phyloP scores from a whole-genome alignment of 2,888 invertebrate species.

The Hyposoter didymator region DNA sequence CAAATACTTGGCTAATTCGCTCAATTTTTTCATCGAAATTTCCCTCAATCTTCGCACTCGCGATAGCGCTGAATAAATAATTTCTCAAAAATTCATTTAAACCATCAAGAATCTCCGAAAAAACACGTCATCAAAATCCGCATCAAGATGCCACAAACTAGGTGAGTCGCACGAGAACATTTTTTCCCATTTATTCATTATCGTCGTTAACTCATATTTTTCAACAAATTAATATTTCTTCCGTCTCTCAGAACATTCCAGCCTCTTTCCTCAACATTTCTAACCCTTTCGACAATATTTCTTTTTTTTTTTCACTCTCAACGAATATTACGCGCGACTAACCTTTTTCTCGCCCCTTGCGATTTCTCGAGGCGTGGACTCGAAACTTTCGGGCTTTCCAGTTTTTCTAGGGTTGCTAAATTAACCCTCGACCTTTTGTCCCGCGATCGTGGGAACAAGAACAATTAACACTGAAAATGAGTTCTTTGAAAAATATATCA shows the following conservation, averaged over 20 bases:
- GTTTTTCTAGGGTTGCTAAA: not conserved
- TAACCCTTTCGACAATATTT: not conserved
- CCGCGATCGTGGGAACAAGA: not conserved
- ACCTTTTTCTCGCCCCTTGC: constrained; percentile 53
- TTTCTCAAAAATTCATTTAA: constrained; percentile 52
- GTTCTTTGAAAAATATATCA: not conserved
- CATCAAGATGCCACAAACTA: constrained; percentile 82
- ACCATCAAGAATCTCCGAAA: constrained; percentile 34
- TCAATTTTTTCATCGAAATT: not conserved
- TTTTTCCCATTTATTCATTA: constrained; percentile 34
- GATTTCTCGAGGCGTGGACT: constrained; percentile 41
- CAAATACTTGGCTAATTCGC: not conserved
- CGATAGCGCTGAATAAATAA: not conserved
- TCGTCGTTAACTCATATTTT: constrained; percentile 10
- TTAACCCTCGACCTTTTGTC: not conserved
- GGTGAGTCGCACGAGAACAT: constrained; percentile 76
- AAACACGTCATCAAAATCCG: constrained; percentile 75
- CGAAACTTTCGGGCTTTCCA: constrained; percentile 24
- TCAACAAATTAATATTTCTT: not conserved
- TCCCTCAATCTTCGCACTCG: not conserved
- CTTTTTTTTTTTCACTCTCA: constrained; percentile 35
- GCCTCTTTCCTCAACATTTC: not conserved
- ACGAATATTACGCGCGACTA: constrained; percentile 42
- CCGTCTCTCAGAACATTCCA: not conserved
- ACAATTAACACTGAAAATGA: not conserved